Evolutionary conservation across 1,140 invertebrate species (phyloP).

Genomic region (Contarinia nasturtii): DNA sequence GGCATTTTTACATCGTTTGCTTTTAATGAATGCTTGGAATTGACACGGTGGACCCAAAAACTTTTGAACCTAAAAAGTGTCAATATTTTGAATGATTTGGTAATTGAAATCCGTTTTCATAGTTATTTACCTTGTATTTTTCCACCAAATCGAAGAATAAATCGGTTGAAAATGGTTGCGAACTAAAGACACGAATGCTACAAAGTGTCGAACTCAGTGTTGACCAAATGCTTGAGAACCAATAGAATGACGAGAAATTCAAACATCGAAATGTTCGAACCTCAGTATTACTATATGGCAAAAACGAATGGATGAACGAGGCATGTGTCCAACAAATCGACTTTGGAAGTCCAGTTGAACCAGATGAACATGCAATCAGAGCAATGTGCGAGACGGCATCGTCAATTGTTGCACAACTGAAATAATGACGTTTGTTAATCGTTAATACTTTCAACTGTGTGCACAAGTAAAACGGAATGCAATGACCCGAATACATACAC

Average conservation of each 20-base stretch:
- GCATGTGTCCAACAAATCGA: background rate
- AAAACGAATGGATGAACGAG: background rate
- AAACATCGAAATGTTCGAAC: background rate
- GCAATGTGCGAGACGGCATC: background rate
- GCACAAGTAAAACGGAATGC: too few species aligned
- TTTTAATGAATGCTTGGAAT: background rate
- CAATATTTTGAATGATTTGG: constrained; percentile 1
- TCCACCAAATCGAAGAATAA: background rate
- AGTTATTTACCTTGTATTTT: background rate
- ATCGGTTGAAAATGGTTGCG: background rate
- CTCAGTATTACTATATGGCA: background rate
- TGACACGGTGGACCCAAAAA: background rate
- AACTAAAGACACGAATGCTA: background rate
- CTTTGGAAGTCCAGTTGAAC: background rate
- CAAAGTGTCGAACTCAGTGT: background rate
- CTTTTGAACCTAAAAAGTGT: background rate
- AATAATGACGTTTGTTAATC: too few species aligned
- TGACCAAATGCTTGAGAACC: background rate
- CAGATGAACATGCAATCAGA: background rate
- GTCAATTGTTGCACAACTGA: background rate
- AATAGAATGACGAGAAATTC: background rate
- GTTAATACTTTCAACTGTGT: too few species aligned
- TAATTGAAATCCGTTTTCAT: background rate
- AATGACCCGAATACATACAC: background rate
- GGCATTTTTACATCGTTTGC: background rate